Evolutionary conservation across 2,113 vertebrate species (phyloP), one percentile per base, ranked within the genome.

Genomic region (Myiozetetes cayanensis): DNA sequence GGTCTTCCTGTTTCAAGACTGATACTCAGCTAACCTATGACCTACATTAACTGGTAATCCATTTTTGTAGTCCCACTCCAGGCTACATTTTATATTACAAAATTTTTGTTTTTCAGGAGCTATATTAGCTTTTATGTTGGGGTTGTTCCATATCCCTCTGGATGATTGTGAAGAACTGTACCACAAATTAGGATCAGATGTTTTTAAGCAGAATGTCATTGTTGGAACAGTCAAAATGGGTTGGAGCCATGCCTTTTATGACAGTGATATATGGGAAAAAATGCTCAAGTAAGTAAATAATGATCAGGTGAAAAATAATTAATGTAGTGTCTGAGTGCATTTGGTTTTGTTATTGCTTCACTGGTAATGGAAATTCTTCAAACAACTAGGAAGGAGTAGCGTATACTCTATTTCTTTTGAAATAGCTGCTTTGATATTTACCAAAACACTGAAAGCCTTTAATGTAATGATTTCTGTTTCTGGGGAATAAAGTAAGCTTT

Each of bases 151-250:
- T 83, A 98, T 99, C 83, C 98, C 99, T 2, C 95, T 99, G 96
- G 98, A 98, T 78, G 99, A 99, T 79, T 99, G 99, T 92, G 99
- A 99, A 77, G 98, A 99, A 53, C 96, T 99, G 28, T 99, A 99
- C 97, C 98, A 97, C 89, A 99, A 98, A 91, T 93, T 99, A 96
- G 99, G 99, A 94, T 98, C 98, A 21, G 99, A 99, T 79, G 98
- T 99, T 70, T 99, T 99, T 97, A 99, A 99, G 95, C 99, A 99
- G 97, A 99, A 99, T 49, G 98, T 99, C 87, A 99, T 99, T 85
- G 98, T 99, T 68, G 99, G 99, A 87, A 99, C 99, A 4, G 97
- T 99, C 92, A 99, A 99, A 97, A 99, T 99, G 99, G 98, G 99
- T 89, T 99, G 99, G 99, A 99, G 96, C 96, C 99, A 99, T 6